A percentile compares a stretch with the other conserved stretches of the same genome.
These are phyloP conservation scores for Brachymystax lenok DNA, from an alignment of 2,797 vertebrate genomes.

Conservation along the genomic window DNA sequence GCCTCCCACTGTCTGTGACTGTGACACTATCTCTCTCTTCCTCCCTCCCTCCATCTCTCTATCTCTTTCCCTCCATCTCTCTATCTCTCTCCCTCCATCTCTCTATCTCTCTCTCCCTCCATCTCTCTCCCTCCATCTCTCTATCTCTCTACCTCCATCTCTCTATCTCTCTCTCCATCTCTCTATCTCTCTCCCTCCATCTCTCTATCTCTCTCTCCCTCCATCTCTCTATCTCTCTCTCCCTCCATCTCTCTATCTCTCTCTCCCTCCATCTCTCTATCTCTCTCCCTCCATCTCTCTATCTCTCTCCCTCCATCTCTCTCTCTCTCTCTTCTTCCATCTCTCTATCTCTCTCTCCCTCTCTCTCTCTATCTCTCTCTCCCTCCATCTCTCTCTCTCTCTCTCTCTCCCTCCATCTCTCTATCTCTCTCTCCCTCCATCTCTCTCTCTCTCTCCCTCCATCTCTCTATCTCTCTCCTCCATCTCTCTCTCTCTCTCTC, in stretches of 20 bases:
- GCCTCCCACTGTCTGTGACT: background rate
- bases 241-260: background rate
- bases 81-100: background rate
- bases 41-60: background rate
- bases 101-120: background rate
- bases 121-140: background rate
- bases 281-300: background rate
- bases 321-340: too few species aligned
- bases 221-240: background rate
- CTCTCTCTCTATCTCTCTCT: too few species aligned
- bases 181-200: too few species aligned
- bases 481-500: too few species aligned
- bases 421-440: background rate
- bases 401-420: background rate
- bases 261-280: background rate
- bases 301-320: fast-evolving
- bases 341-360: too few species aligned
- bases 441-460: fast-evolving
- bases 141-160: constrained; percentile 8
- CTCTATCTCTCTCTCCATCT: too few species aligned
- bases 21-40: background rate
- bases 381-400: background rate
- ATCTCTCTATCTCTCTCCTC: too few species aligned
- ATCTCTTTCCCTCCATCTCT: background rate
- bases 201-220: background rate